Base-by-base conservation (phyloP, 2,797 vertebrate species). In the Falco columbarius region DNA sequence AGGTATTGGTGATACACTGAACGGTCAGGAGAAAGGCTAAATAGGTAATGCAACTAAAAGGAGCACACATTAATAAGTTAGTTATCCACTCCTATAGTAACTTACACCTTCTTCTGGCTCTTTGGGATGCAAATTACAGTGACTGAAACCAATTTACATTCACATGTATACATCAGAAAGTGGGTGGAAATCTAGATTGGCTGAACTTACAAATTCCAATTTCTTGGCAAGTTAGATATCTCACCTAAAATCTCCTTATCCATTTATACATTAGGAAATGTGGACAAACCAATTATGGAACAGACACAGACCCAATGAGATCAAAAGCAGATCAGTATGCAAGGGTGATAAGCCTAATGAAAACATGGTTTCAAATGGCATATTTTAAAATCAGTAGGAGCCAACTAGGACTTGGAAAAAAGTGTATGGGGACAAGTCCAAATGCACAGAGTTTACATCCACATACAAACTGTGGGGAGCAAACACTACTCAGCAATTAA, bases 241-340 rank as follows among this genome's bases (percentile, higher is more conserved):
- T 92, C 67, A 70, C 46, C 72, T 96, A 89, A 87, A 90, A 95
- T 95, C 85, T 96, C 90, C 95, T 95, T 96, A 94, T 94, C 94
- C 94, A 94, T 95, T 96, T 87, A 95, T 91, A 96, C 94, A 77
- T 94, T 74, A 98, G 95, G 89, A 97, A 97, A 94, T 83, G 95
- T n/a, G 68, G 68, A 49, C 63, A 96, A 96, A 74, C 58, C 89
- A 49, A 96, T 90, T 91, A 91, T 94, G 82, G 97, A 96, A 90
- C 71, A 79, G 95, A 75, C 46, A 92, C 29, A 93, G 83, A 83
- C 86, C 61, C 56, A 52, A 40, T 38, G 71, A 93, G 38, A 95
- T 72, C 32, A 91, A 90, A 96, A 79, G 67, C 80, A 89, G 82
- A 96, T 72, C 42, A 89, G 62, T 55, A 81, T 76, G 77, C 91